Evolutionary conservation across 2,797 vertebrate genomes (phyloP).

Genomic region (Lagodon rhomboides): DNA sequence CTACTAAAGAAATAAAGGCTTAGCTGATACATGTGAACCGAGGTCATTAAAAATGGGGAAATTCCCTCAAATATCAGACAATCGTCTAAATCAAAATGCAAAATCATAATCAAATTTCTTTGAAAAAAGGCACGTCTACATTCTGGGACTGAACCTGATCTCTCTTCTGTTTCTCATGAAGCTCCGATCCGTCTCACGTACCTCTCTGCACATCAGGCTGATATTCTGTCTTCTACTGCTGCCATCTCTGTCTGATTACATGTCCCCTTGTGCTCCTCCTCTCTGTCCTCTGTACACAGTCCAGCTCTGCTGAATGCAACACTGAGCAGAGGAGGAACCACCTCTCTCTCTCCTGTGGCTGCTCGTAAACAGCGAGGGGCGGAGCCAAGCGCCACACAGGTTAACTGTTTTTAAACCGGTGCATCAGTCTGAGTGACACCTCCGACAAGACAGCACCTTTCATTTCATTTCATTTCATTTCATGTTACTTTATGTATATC

Average conservation of each 20-base stretch:
- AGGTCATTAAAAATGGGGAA: background rate
- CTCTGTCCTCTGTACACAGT: constrained; percentile 33
- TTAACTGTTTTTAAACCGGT: background rate
- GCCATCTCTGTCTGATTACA: constrained; percentile 6
- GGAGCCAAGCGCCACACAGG: constrained; percentile 26
- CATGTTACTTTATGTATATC: background rate
- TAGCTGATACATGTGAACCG: background rate
- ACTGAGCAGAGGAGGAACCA: constrained; percentile 33
- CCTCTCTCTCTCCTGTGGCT: constrained; percentile 44
- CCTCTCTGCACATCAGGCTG: constrained; percentile 57
- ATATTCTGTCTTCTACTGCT: constrained; percentile 28
- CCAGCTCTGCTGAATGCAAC: constrained; percentile 22
- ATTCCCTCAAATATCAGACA: background rate
- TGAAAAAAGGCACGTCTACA: background rate
- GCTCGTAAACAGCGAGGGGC: constrained; percentile 45
- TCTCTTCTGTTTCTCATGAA: background rate
- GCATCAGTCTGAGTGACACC: background rate
- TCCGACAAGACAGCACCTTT: background rate
- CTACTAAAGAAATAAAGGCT: background rate
- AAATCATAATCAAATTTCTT: constrained; percentile 4
- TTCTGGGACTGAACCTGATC: background rate
- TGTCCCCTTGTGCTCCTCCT: constrained; percentile 12
- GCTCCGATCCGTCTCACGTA: constrained; percentile 41
- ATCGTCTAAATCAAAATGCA: background rate
- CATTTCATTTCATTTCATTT: no score